Evolutionary conservation across 2,888 invertebrate species (phyloP), one percentile per base, ranked within the genome.

Genomic region (Metopia argyrocephala): DNA sequence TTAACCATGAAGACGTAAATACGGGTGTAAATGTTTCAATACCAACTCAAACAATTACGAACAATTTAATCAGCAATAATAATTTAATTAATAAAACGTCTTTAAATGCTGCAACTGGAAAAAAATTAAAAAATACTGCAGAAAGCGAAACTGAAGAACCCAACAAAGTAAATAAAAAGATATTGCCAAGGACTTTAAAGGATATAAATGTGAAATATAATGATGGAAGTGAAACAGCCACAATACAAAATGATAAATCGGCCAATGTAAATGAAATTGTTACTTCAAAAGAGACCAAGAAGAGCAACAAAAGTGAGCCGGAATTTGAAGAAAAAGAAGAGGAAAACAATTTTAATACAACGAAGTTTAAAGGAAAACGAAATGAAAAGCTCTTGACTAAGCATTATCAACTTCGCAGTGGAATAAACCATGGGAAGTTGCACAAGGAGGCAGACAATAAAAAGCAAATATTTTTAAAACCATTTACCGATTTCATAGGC

Each of bases 61-160:
- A 54, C 27, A 68, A 21, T 6, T 46, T 61, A 21, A 48, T 50
- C 18, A 25, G 25, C 25, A 70, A 66, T 75, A 66, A 27, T 78
- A 70, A 61, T 75, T 74, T 78, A 61, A 81, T 61, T 62, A 74
- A 66, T 28, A 52, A 45, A 75, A 70, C 0, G 4, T 15, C 38
- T 38, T 38, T 0, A 38, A 38, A 15, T 9, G 31, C 28, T 45
- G 9, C 27, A 65, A 23, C 28, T 31, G 54, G 20, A 28, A 61
- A 45, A 38, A 15, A 9, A 0, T 38, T 38, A 6, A 9, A 38
- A 38, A 38, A 31, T 38, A 12, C 9, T 31, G 31, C 12, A 2
- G 31, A 12, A 7, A 31, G 31, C 31, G 38, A 38, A 38, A 3
- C 15, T 38, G 15, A 4, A 38, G 3, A 38, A 38, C 15, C 15